phyloP scores from a whole-genome alignment of 30 jellyfish, hydroid and myxozoan genomes.

The Hydractinia echinata region DNA sequence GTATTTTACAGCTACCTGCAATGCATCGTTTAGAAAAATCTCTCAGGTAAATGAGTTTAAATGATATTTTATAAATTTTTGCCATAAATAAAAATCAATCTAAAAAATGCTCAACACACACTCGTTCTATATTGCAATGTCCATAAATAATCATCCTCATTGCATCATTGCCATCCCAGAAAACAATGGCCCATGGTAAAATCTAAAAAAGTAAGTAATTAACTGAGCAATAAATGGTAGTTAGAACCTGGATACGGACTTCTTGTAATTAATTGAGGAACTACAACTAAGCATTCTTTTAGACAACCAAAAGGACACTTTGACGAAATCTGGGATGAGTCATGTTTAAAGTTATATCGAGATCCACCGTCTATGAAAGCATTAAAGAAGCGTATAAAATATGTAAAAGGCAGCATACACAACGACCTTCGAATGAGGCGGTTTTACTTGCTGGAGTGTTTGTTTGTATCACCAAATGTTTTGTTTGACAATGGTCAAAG shows the following conservation, averaged over 20 bases:
- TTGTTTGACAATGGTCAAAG: conserved; percentile 26
- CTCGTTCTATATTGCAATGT: too few relatives aligned
- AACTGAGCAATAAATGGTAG: too few relatives aligned
- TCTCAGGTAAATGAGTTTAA: conserved; percentile 17
- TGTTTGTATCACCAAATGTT: conserved; percentile 31
- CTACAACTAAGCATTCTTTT: not conserved
- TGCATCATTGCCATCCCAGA: not conserved
- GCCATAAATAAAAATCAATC: too few relatives aligned
- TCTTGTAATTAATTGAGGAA: too few relatives aligned
- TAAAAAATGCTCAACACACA: too few relatives aligned
- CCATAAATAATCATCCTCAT: too few relatives aligned
- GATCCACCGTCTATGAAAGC: conserved; percentile 47
- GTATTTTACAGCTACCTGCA: conserved; percentile 23
- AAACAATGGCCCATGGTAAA: not conserved
- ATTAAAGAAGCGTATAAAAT: conserved; percentile 30
- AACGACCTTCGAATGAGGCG: conserved; percentile 13
- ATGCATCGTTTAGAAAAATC: conserved; percentile 11
- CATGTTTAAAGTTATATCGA: conserved; percentile 31
- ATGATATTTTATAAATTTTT: not conserved
- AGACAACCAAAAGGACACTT: conserved; percentile 7
- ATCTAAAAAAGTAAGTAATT: not conserved
- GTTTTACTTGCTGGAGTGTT: conserved; percentile 24
- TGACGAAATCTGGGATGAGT: conserved; percentile 13
- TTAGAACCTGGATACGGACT: too few relatives aligned
- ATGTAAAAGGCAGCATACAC: conserved; percentile 23